Evolutionary conservation across 2,113 vertebrate genomes (phyloP), one percentile per base, ranked within the genome.

Genomic region (Cheilinus undulatus): DNA sequence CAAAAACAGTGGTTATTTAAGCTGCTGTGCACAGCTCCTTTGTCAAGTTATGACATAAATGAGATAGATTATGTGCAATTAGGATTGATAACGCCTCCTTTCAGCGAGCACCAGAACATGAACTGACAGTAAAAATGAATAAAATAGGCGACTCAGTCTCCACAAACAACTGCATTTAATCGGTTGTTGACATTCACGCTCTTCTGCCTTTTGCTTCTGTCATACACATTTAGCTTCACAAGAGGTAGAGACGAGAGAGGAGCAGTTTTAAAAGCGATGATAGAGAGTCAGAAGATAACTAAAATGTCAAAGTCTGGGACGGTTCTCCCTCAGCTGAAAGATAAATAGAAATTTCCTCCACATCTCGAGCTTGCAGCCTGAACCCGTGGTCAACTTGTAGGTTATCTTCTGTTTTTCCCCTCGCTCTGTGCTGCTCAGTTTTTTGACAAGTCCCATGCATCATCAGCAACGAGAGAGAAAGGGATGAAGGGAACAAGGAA

Each of bases 371-470:
- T 45, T 65, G 49, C 27, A 32, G 36, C 42, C 62, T 74, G 50
- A 80, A 85, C 54, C 68, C 11, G 3, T 48, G 67, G 61, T 79
- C 62, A 73, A 82, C 49, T 80, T 59, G 67, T 15, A 53, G 53
- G 50, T 51, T 24, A 40, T 79, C 58, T 64, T 69, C 52, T 38
- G 5, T 14, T 23, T 56, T 70, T 58, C 61, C 42, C 19, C 15
- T 27, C 14, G 43, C n/a, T 57, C 34, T 13, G 45, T 49, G 32
- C 53, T 84, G 78, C 70, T 81, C 54, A 34, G 26, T 40, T 50
- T 51, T 89, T 48, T 89, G 86, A 90, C 85, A 90, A 85, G 79
- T 68, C 20, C 57, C 56, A 89, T 88, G 61, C 56, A 85, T 93
- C 90, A 86, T 67, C 79, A 85, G 66, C 62, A 46, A 27, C 53